A percentile compares a stretch with the other conserved stretches of the same genome.
Evolutionary conservation across 2,113 vertebrate species (phyloP).

Genomic region (Agelaius tricolor): DNA sequence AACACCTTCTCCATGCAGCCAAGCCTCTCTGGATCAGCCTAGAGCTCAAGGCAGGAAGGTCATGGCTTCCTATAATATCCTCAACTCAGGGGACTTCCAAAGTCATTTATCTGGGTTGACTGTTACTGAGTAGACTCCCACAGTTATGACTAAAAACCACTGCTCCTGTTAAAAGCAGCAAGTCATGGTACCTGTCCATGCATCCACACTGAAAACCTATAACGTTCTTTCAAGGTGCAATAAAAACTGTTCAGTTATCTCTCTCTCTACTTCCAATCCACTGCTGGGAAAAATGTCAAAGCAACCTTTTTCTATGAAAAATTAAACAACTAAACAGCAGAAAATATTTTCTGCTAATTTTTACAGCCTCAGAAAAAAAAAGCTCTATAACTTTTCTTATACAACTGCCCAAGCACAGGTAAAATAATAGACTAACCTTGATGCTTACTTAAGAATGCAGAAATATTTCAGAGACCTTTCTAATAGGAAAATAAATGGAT

Average conservation of each 20-base stretch:
- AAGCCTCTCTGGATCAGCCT: neutral
- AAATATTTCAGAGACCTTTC: neutral
- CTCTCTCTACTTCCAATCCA: neutral
- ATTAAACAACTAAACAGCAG: neutral
- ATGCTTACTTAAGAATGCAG: neutral
- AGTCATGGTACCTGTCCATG: neutral
- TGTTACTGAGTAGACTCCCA: neutral
- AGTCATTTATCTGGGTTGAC: neutral
- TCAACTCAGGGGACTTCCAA: neutral
- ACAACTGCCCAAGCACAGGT: neutral
- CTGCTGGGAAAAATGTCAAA: neutral
- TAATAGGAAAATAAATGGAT: neutral
- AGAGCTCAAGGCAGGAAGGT: neutral
- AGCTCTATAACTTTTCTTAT: neutral
- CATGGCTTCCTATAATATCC: neutral
- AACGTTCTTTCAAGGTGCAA: neutral
- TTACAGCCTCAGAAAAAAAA: neutral
- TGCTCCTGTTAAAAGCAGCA: neutral
- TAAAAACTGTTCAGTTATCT: neutral
- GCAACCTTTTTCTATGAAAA: neutral
- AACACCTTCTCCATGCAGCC: neutral
- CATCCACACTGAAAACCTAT: neutral
- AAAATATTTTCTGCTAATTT: neutral
- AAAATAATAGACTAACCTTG: neutral
- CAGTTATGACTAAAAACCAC: neutral